phyloP scores from a whole-genome alignment of 2,797 vertebrate species.

The Sus cebifrons region DNA sequence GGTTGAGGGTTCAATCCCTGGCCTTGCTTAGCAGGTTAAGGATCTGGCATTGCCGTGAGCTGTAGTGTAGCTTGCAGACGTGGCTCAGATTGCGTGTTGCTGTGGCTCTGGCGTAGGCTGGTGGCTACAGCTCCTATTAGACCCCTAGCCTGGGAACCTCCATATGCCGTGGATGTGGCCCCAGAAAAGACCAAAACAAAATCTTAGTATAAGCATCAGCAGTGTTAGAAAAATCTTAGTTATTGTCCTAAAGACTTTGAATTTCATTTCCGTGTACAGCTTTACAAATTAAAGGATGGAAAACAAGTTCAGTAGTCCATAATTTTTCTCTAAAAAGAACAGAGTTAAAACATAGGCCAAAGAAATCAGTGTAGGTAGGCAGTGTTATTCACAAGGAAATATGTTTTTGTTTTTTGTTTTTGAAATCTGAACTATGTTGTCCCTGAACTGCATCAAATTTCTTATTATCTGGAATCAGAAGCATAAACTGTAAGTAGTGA shows the following conservation, averaged over 20 bases:
- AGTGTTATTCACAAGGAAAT: slow-evolving; percentile 58
- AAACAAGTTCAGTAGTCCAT: slow-evolving; percentile 23
- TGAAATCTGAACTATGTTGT: slow-evolving; percentile 54
- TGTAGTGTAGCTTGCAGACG: no score
- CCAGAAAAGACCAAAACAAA: no score
- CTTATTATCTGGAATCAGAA: slow-evolving; percentile 54
- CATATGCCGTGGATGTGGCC: no score
- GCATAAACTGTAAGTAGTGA: slow-evolving; percentile 35
- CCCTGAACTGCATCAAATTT: slow-evolving; percentile 31
- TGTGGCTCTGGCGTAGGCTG: no score
- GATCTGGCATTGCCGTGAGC: no score
- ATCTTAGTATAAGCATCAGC: neutral
- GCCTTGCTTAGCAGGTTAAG: no score
- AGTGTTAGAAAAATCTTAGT: slow-evolving; percentile 20
- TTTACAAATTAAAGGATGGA: slow-evolving; percentile 60
- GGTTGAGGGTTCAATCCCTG: no score
- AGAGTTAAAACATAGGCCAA: slow-evolving; percentile 46
- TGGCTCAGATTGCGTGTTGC: no score
- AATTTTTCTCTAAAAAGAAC: slow-evolving; percentile 33
- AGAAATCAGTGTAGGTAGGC: slow-evolving; percentile 46
- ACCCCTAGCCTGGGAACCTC: no score
- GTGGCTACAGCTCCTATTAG: no score
- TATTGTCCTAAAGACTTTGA: slow-evolving; percentile 40
- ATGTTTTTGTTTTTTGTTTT: slow-evolving; percentile 58
- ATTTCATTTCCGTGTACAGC: slow-evolving; percentile 54